A percentile compares a stretch with the other conserved stretches of the same genome.
phyloP scores from a whole-genome alignment of 1,140 invertebrate genomes.

The Drosophila ananassae region DNA sequence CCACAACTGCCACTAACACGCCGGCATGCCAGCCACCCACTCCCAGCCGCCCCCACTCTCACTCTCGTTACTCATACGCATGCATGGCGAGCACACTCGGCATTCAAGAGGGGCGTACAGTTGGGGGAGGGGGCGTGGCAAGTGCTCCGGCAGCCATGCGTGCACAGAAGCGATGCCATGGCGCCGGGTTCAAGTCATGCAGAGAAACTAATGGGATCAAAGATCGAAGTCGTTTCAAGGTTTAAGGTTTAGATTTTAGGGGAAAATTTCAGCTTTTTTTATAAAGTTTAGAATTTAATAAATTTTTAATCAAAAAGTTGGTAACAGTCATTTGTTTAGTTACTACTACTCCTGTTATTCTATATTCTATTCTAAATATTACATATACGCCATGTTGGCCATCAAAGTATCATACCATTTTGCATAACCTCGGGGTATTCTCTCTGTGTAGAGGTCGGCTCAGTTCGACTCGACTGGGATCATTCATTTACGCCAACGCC shows the following conservation, averaged over 20 bases:
- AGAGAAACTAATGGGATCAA: conserved; percentile 3
- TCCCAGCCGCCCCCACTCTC: conserved; percentile 30
- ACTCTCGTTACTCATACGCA: conserved; percentile 74
- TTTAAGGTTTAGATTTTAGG: background rate
- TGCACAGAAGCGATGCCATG: conserved; percentile 28
- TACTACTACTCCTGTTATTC: background rate
- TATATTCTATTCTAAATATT: background rate
- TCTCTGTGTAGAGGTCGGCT: conserved; percentile 3
- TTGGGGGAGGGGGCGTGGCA: conserved; percentile 32
- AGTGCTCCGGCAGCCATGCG: conserved; percentile 66
- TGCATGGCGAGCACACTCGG: conserved; percentile 74
- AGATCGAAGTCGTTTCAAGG: background rate
- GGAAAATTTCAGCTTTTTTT: no score
- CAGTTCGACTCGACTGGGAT: conserved; percentile 46
- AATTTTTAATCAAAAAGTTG: no score
- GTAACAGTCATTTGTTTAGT: background rate
- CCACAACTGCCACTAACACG: conserved; percentile 29
- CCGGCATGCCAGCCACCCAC: conserved; percentile 6
- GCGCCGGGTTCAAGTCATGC: conserved; percentile 1
- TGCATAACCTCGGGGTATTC: background rate
- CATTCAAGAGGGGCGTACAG: conserved; percentile 41
- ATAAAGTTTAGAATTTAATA: no score
- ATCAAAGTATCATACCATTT: no score
- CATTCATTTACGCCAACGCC: conserved; percentile 78
- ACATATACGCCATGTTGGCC: background rate